phyloP scores from a whole-genome alignment of 2,888 invertebrate species.

The Villa cingulata region DNA sequence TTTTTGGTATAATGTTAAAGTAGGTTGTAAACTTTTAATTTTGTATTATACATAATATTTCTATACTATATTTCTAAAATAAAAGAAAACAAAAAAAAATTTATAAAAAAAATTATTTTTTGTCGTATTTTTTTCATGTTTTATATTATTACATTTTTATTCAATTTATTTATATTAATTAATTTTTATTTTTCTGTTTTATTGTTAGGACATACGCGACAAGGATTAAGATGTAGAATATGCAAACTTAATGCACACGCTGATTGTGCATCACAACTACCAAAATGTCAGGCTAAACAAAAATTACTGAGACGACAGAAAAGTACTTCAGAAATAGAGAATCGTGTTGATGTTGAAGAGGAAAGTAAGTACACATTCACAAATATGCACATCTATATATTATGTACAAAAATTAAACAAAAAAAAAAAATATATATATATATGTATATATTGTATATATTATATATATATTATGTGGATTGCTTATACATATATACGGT shows the following conservation, averaged over 20 bases:
- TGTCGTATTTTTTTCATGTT: not conserved
- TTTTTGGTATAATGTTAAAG: too few species aligned
- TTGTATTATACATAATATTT: too few species aligned
- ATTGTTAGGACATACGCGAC: conserved; percentile 68
- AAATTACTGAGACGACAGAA: conserved; percentile 74
- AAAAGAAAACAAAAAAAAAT: not conserved
- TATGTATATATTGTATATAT: too few species aligned
- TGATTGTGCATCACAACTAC: conserved; percentile 72
- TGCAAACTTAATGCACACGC: conserved; percentile 86
- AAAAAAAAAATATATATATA: too few species aligned
- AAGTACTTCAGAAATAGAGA: conserved; percentile 73
- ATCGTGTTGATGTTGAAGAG: conserved; percentile 56
- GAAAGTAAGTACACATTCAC: conserved; percentile 54
- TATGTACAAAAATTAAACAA: too few species aligned
- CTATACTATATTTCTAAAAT: too few species aligned
- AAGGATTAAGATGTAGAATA: conserved; percentile 76
- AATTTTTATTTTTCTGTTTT: not conserved
- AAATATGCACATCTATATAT: too few species aligned
- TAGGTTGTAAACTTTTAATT: too few species aligned
- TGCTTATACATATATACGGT: too few species aligned
- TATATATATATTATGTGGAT: too few species aligned
- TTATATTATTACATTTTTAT: not conserved
- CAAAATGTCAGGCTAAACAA: conserved; percentile 75
- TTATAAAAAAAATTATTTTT: not conserved
- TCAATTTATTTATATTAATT: not conserved